Conservation (phyloP, 2,888 invertebrate genomes). For the Ophioninae sp. region DNA sequence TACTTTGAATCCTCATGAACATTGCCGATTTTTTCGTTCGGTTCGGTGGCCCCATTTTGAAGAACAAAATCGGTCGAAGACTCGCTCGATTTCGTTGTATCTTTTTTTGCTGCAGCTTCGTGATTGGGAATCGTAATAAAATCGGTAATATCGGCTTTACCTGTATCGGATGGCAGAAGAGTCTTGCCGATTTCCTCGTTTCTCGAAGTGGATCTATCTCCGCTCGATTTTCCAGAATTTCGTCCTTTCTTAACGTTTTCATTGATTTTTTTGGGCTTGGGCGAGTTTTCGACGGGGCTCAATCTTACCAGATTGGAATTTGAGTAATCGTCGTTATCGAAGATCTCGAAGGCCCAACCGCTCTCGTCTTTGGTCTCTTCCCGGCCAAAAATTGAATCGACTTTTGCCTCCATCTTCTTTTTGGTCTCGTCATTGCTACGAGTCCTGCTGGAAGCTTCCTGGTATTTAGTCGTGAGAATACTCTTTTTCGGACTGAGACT, state of each 20-base stretch:
- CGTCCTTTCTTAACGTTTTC: background rate
- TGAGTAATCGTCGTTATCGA: slow-evolving; percentile 46
- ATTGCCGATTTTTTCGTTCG: background rate
- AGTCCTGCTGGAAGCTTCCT: slow-evolving; percentile 2
- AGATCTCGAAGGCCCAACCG: slow-evolving; percentile 63
- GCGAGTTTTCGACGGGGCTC: background rate
- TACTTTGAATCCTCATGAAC: background rate
- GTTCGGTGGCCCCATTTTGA: background rate
- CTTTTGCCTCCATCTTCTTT: slow-evolving; percentile 31
- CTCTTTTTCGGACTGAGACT: slow-evolving; percentile 77
- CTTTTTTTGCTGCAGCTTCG: background rate
- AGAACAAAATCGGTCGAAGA: background rate
- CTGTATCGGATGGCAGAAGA: background rate
- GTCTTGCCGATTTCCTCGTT: background rate
- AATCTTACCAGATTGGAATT: slow-evolving; percentile 3
- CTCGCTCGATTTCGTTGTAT: background rate
- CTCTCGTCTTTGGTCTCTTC: slow-evolving; percentile 52
- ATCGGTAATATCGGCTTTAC: background rate
- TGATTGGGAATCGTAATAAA: background rate
- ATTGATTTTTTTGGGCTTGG: background rate
- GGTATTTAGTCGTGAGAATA: slow-evolving; percentile 70
- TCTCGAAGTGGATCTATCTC: background rate
- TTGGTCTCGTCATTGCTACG: slow-evolving; percentile 1
- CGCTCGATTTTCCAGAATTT: background rate
- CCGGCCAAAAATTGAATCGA: slow-evolving; percentile 57